phyloP scores from a whole-genome alignment of 2,113 vertebrate genomes.

The Chaetodon auriga region DNA sequence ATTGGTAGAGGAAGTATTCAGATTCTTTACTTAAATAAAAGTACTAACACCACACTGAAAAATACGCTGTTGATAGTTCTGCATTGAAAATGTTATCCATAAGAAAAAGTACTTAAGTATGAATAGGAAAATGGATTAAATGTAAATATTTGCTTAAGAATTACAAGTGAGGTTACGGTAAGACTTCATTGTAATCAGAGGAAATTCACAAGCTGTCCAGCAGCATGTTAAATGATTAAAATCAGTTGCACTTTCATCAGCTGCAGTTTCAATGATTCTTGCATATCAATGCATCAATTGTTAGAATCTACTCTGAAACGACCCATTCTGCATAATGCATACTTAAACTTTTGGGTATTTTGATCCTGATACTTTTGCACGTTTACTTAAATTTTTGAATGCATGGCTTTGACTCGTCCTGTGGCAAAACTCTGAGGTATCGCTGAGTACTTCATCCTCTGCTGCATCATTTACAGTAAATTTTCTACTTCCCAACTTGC shows the following conservation, averaged over 20 bases:
- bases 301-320: not conserved
- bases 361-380: not conserved
- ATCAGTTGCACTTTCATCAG: no score
- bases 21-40: not conserved
- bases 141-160: no score
- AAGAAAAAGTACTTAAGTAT: no score
- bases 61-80: not conserved
- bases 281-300: no score
- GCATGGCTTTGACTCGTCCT: not conserved
- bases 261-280: no score
- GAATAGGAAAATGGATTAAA: no score
- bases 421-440: not conserved
- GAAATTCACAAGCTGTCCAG: no score
- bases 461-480: not conserved
- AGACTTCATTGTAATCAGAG: no score
- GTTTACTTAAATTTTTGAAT: not conserved
- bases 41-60: not conserved
- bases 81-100: no score
- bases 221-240: no score
- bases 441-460: not conserved
- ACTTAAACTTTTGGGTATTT: not conserved
- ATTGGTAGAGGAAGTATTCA: not conserved
- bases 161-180: no score
- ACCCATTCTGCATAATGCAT: not conserved
- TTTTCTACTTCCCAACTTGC: not conserved